Evolutionary conservation across 2,113 vertebrate genomes (phyloP), one percentile per base, ranked within the genome.

Genomic region (Oxyruncus cristatus): DNA sequence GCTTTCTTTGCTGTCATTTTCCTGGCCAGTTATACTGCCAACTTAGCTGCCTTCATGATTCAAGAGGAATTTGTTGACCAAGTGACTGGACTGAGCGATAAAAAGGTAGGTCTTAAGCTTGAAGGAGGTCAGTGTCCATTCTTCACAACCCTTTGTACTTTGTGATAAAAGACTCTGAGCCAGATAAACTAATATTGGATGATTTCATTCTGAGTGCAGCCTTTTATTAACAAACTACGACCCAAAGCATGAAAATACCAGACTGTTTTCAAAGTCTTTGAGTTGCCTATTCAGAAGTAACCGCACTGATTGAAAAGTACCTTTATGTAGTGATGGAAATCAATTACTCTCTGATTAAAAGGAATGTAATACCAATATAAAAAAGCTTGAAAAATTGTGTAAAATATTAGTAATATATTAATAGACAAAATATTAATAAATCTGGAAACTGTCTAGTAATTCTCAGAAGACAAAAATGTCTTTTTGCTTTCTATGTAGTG

Each of bases 1-100:
- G 99, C 99, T 93, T 99, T 99, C 98, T 99, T 99, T 24, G 99
- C 99, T 5, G 99, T 99, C 97, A 99, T 99, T 77, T 99, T 99
- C 97, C 97, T 99, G 97, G 99, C 99, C 93, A 99, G 99, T 85
- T 99, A 99, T 95, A 99, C 99, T 58, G 99, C 99, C 97, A 99
- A 99, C 96, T 97, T 99, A 98, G 99, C 99, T 37, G 99, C 99
- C 78, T 99, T 99, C 95, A 99, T 99, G 99, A 99, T 99, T 96
- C 99, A 99, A 94, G 99, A 99, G 92, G 99, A 99, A 92, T 99
- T 99, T 96, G 99, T 99, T 21, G 99, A 99, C 97, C 99, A 99
- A 93, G 99, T 99, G 96, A 99, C 99, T 4, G 99, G 99, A 28
- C 98, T 99, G 66, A 99, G 99, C 42, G 99, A 99, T 97, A 99